phyloP scores from a whole-genome alignment of 2,888 invertebrate genomes.

The Podotricha telesiphe region DNA sequence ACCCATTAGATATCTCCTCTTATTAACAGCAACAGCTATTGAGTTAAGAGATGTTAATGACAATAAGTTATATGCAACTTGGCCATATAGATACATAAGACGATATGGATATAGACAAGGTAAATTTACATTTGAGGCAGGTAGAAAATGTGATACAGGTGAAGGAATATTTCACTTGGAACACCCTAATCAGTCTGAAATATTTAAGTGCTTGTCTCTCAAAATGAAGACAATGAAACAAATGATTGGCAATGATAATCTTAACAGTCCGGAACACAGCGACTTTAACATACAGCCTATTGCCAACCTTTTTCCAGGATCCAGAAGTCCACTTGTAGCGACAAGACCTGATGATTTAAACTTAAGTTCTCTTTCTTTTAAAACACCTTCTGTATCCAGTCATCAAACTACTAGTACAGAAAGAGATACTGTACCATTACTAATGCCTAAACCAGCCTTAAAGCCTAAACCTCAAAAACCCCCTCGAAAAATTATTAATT shows the following conservation, averaged over 20 bases:
- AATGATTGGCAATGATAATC: slow-evolving; percentile 87
- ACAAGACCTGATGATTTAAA: slow-evolving; percentile 77
- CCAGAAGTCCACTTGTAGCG: slow-evolving; percentile 91
- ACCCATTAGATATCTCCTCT: slow-evolving; percentile 87
- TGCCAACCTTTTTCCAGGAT: slow-evolving; percentile 91
- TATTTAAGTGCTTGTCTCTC: slow-evolving; percentile 90
- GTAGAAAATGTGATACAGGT: slow-evolving; percentile 92
- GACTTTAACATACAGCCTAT: slow-evolving; percentile 89
- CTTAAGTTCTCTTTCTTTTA: slow-evolving; percentile 75
- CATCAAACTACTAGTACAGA: slow-evolving; percentile 69
- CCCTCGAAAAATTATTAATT: slow-evolving; percentile 82
- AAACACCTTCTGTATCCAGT: slow-evolving; percentile 71
- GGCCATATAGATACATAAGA: slow-evolving; percentile 93
- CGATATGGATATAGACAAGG: slow-evolving; percentile 93
- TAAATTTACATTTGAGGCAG: slow-evolving; percentile 94
- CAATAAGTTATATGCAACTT: slow-evolving; percentile 87
- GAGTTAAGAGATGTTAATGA: slow-evolving; percentile 88
- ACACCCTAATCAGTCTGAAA: slow-evolving; percentile 92
- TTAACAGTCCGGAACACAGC: slow-evolving; percentile 86
- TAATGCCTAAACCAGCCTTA: slow-evolving; percentile 82
- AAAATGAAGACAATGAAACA: slow-evolving; percentile 96
- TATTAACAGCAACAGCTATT: slow-evolving; percentile 89
- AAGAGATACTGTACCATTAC: slow-evolving; percentile 71
- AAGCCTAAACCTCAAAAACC: slow-evolving; percentile 86
- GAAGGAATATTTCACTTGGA: slow-evolving; percentile 92